phyloP scores from a whole-genome alignment of 2,888 invertebrate genomes.

The Eumacrocentrus americanus region DNA sequence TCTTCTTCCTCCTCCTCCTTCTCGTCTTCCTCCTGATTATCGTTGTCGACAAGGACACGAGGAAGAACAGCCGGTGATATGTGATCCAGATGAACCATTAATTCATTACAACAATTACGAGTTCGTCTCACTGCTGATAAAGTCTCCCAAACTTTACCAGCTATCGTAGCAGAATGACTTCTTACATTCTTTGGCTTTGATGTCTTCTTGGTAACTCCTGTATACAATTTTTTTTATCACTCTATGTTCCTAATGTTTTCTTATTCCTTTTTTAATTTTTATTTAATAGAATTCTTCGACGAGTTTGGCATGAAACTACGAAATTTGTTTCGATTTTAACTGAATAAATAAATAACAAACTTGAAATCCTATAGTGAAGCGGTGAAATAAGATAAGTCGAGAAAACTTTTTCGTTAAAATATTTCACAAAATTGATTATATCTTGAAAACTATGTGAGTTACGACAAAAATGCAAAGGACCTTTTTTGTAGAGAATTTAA shows the following conservation, averaged over 20 bases:
- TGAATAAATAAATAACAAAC: no score
- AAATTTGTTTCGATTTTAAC: background rate
- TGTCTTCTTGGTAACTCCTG: slow-evolving; percentile 42
- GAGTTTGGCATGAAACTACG: background rate
- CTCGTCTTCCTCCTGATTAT: no score
- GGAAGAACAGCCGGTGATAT: slow-evolving; percentile 16
- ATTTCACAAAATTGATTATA: no score
- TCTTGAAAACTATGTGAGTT: no score
- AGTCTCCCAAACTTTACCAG: slow-evolving; percentile 52
- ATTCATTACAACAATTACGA: slow-evolving; percentile 39
- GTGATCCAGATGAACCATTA: slow-evolving; percentile 38
- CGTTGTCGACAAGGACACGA: background rate
- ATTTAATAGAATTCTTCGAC: background rate
- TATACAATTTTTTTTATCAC: slow-evolving; percentile 7
- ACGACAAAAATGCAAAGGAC: no score
- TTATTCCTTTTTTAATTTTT: slow-evolving; percentile 1
- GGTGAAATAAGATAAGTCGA: no score
- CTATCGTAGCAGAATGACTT: slow-evolving; percentile 40
- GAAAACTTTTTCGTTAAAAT: no score
- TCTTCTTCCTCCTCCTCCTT: background rate
- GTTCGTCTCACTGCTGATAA: slow-evolving; percentile 46
- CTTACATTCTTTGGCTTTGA: slow-evolving; percentile 41
- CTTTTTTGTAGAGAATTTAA: no score
- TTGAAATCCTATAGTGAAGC: no score
- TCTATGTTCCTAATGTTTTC: background rate